Percentiles rank a stretch among this genome's conserved stretches.
Evolutionary conservation across 2,797 vertebrate genomes (phyloP).

Genomic region (Trematomus bernacchii): DNA sequence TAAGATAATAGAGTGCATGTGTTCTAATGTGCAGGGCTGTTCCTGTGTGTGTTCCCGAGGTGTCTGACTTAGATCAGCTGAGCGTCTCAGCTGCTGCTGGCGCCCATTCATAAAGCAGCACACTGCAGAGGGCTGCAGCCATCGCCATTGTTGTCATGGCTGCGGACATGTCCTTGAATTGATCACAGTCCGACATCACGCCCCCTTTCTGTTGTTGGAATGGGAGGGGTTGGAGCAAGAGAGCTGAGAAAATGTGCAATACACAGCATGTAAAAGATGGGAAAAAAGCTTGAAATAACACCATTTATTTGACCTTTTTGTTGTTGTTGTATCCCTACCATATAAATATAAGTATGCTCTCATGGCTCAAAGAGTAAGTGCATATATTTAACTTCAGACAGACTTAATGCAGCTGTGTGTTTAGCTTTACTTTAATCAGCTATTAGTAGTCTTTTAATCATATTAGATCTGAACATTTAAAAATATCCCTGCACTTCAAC

Average conservation of each 20-base stretch:
- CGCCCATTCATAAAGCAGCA: conserved; percentile 42
- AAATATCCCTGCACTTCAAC: background rate
- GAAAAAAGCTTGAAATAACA: background rate
- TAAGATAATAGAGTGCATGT: background rate
- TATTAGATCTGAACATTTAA: background rate
- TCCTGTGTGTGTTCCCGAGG: background rate
- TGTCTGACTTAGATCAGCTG: conserved; percentile 12
- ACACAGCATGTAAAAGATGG: background rate
- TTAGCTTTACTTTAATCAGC: background rate
- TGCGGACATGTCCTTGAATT: conserved; percentile 70
- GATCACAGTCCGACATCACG: conserved; percentile 47
- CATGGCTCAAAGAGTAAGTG: background rate
- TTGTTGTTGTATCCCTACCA: background rate
- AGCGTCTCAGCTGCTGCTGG: conserved; percentile 36
- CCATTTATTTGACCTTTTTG: background rate
- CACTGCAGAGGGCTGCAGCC: conserved; percentile 50
- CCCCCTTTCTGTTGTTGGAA: conserved; percentile 22
- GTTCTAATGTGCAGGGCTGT: background rate
- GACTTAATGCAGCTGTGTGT: background rate
- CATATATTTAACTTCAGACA: background rate
- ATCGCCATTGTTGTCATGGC: conserved; percentile 58
- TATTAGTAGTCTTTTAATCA: background rate
- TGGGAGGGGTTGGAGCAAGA: conserved; percentile 22
- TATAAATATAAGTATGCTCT: background rate
- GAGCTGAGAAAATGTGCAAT: background rate